Conservation (phyloP, 1,140 invertebrate species). For the Drosophila persimilis region DNA sequence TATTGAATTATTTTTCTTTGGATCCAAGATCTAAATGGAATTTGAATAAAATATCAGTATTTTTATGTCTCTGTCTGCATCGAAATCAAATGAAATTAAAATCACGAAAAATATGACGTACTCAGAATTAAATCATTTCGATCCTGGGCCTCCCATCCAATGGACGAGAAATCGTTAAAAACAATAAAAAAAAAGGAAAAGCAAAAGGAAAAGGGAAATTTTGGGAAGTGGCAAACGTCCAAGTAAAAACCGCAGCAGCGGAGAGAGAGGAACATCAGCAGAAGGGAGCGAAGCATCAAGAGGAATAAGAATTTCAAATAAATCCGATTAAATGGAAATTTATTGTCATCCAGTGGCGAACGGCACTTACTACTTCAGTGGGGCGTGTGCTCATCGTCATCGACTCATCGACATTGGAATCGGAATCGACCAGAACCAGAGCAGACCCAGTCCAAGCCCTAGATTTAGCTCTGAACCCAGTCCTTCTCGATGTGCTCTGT, state of each 20-base stretch:
- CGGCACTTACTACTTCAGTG: slow-evolving; percentile 79
- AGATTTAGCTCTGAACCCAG: slow-evolving; percentile 32
- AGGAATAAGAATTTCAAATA: slow-evolving; percentile 81
- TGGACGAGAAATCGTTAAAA: slow-evolving; percentile 56
- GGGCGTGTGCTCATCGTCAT: slow-evolving; percentile 72
- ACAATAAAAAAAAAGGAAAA: slow-evolving; percentile 47
- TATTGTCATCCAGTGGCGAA: slow-evolving; percentile 80
- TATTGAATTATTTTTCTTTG: too few relatives aligned
- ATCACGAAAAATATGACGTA: slow-evolving; percentile 57
- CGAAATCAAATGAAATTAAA: slow-evolving; percentile 52
- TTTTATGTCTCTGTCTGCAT: slow-evolving; percentile 7
- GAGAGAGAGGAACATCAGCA: slow-evolving; percentile 1
- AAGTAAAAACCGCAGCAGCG: slow-evolving; percentile 59
- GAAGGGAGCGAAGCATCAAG: slow-evolving; percentile 17
- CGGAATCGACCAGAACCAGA: slow-evolving; percentile 12
- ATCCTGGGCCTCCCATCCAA: slow-evolving; percentile 13
- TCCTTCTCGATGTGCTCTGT: background rate
- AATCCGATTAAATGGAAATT: slow-evolving; percentile 81
- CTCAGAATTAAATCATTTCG: slow-evolving; percentile 40
- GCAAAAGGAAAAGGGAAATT: slow-evolving; percentile 1
- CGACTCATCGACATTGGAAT: slow-evolving; percentile 60
- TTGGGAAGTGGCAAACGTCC: slow-evolving; percentile 54
- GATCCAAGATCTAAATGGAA: too few relatives aligned
- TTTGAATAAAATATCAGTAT: background rate
- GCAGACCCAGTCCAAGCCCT: too few relatives aligned